phyloP scores from a whole-genome alignment of 2,888 invertebrate genomes.

The Tiphia femorata region DNA sequence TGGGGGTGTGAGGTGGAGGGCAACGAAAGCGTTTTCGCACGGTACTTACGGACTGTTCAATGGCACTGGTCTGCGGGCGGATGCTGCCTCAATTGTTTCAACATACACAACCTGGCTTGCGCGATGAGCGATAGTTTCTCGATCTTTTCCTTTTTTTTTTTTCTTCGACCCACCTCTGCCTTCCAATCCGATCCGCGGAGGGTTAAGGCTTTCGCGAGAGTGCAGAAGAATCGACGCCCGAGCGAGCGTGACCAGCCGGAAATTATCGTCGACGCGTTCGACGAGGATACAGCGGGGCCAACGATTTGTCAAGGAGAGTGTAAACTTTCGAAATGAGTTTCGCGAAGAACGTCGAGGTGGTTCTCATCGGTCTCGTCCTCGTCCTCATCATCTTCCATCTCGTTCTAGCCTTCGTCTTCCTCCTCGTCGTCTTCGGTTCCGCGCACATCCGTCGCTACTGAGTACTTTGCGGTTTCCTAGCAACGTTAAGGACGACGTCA shows the following conservation, averaged over 20 bases:
- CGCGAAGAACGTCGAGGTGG: no score
- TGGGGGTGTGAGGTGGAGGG: no score
- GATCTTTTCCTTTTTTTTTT: conserved; percentile 7
- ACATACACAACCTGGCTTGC: neutral
- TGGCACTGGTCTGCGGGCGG: neutral
- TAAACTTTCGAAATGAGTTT: neutral
- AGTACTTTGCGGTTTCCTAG: neutral
- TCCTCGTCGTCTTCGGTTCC: no score
- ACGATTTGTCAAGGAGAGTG: neutral
- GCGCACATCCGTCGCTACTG: no score
- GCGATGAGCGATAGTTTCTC: conserved; percentile 6
- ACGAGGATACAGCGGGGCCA: neutral
- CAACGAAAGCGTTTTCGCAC: conserved; percentile 13
- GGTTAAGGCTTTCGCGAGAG: no score
- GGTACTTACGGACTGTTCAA: conserved; percentile 15
- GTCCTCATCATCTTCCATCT: no score
- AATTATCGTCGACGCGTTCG: conserved; percentile 1
- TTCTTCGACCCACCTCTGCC: conserved; percentile 17
- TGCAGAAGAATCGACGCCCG: no score
- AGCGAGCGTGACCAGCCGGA: neutral
- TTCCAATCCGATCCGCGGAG: no score
- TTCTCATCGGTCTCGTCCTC: no score
- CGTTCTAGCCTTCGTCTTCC: no score
- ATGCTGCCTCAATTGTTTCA: conserved; percentile 19
- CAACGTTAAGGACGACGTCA: conserved; percentile 6